phyloP scores from a whole-genome alignment of 92 coral and sea anemone genomes.

The Umimayanthus chanpuru region DNA sequence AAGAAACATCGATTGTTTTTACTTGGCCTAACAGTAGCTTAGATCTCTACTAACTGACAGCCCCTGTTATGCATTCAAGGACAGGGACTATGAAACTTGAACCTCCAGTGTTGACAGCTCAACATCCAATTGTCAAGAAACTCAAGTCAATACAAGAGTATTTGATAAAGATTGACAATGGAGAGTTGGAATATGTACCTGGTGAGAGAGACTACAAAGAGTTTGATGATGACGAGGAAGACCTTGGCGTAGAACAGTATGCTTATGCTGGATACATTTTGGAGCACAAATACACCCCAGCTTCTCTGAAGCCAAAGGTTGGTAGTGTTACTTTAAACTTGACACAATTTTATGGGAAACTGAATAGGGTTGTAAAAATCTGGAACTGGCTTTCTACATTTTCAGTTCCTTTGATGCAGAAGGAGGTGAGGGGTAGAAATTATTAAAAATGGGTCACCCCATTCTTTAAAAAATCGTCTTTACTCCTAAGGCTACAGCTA shows the following conservation, averaged over 20 bases:
- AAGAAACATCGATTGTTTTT: no score
- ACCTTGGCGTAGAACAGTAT: slow-evolving; percentile 3
- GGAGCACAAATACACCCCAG: slow-evolving; percentile 22
- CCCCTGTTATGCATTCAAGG: neutral
- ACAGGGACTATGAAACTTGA: neutral
- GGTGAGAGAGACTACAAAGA: neutral
- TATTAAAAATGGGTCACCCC: no score
- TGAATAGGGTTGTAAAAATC: no score
- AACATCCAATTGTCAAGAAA: slow-evolving; percentile 11
- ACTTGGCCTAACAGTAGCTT: no score
- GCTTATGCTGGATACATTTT: slow-evolving; percentile 11
- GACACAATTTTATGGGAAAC: no score
- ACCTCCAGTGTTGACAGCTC: neutral
- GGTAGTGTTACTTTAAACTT: neutral
- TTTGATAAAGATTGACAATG: neutral
- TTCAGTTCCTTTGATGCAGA: no score
- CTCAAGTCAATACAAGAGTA: slow-evolving; percentile 1
- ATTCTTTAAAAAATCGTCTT: no score
- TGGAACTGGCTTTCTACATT: no score
- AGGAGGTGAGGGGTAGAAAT: no score
- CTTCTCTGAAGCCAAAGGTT: slow-evolving; percentile 25
- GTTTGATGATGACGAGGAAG: neutral
- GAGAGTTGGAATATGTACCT: slow-evolving; percentile 4
- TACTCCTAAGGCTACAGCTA: no score
- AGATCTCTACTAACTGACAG: neutral